Evolutionary conservation across 2,888 invertebrate genomes (phyloP).

Genomic region (Seira musarum): DNA sequence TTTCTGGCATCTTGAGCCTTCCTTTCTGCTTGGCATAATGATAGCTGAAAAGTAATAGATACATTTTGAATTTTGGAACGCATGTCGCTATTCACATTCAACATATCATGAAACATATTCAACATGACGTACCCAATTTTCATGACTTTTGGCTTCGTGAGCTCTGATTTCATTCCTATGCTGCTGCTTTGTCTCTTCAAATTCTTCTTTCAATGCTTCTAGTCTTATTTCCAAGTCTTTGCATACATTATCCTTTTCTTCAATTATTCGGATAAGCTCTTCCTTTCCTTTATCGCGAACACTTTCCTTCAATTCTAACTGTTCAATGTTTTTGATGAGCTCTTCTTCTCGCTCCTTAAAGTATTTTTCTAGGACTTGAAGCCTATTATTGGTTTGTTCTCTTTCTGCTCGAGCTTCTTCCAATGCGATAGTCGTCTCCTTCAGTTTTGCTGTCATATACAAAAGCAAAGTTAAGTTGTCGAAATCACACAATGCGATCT

Average conservation of each 20-base stretch:
- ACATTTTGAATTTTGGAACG: background rate
- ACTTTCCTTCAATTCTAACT: conserved; percentile 64
- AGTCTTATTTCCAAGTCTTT: conserved; percentile 59
- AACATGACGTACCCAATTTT: conserved; percentile 66
- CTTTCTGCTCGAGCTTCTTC: conserved; percentile 50
- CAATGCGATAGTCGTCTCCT: conserved; percentile 47
- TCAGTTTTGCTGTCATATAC: conserved; percentile 55
- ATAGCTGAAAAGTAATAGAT: conserved; percentile 54
- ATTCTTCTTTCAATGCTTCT: conserved; percentile 65
- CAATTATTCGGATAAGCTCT: conserved; percentile 66
- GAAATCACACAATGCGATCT: background rate
- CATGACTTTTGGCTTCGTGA: conserved; percentile 67
- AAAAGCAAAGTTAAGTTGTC: no score
- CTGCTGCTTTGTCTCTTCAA: conserved; percentile 67
- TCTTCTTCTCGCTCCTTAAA: conserved; percentile 69
- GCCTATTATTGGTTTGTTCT: conserved; percentile 66
- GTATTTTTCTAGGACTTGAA: conserved; percentile 67
- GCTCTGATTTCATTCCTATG: conserved; percentile 66
- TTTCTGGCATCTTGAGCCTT: conserved; percentile 67
- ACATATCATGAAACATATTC: no score
- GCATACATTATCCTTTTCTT: conserved; percentile 66
- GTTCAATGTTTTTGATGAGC: conserved; percentile 63
- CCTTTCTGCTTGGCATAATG: conserved; percentile 69
- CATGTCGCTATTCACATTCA: no score
- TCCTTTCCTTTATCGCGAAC: conserved; percentile 68